Conservation (phyloP, 2,113 vertebrate genomes). For the Silurus meridionalis region DNA sequence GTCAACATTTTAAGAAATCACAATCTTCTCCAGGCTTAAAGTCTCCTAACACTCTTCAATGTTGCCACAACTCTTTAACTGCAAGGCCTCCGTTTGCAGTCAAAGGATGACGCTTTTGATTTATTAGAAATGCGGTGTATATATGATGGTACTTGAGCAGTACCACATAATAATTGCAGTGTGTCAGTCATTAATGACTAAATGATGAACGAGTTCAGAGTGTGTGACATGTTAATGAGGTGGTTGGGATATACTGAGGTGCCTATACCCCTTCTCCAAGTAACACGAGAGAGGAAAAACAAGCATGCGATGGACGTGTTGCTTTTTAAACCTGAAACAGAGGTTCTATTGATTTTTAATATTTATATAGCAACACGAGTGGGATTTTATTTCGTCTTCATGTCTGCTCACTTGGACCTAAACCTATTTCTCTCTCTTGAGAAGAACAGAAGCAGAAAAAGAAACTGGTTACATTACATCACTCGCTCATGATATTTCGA, state of each 20-base stretch:
- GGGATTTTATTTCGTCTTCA: neutral
- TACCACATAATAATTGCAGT: neutral
- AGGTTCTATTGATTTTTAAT: constrained; percentile 17
- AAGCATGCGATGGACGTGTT: neutral
- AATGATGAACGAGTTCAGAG: neutral
- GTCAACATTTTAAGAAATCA: too few species aligned
- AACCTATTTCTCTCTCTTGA: neutral
- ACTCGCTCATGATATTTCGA: constrained; percentile 3
- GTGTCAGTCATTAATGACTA: neutral
- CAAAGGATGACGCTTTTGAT: neutral
- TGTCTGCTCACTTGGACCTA: neutral
- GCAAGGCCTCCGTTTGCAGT: neutral
- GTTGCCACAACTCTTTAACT: neutral
- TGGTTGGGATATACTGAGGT: neutral
- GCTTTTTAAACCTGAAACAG: neutral
- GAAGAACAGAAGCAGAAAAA: neutral
- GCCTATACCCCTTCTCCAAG: neutral
- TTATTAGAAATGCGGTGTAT: neutral
- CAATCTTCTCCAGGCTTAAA: neutral
- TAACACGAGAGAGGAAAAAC: neutral
- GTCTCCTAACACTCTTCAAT: neutral
- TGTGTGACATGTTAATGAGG: neutral
- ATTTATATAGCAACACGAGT: constrained; percentile 13
- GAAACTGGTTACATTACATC: neutral
- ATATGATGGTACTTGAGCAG: neutral